A percentile compares a stretch with the other conserved stretches of the same genome.
Conservation (phyloP, 1,140 invertebrate genomes). For the Dryas iulia region DNA sequence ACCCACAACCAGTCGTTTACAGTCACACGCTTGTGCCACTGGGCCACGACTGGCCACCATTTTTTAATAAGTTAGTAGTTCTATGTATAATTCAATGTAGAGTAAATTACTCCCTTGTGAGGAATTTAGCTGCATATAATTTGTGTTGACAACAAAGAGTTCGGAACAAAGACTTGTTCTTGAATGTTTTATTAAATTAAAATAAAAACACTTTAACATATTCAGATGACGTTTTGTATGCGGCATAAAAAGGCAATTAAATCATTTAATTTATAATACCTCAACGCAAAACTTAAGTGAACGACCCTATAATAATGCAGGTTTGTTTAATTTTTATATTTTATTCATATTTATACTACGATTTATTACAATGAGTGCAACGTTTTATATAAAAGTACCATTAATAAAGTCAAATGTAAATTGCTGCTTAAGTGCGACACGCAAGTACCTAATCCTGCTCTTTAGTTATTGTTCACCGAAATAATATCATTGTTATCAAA, state of each 20-base stretch:
- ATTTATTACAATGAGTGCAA: neutral
- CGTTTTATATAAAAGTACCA: neutral
- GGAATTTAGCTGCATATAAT: neutral
- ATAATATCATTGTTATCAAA: too few species aligned
- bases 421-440: constrained; percentile 1
- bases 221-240: neutral
- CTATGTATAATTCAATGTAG: too few species aligned
- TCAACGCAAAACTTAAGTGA: constrained; percentile 6
- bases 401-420: neutral
- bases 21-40: too few species aligned
- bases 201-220: neutral
- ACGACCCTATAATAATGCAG: constrained; percentile 3
- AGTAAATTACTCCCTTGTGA: neutral
- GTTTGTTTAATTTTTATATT: constrained; percentile 3
- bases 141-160: neutral
- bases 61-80: too few species aligned
- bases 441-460: constrained; percentile 8
- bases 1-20: too few species aligned
- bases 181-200: neutral
- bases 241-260: neutral
- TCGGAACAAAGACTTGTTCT: neutral
- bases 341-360: neutral
- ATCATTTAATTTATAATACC: constrained; percentile 3
- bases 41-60: too few species aligned
- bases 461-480: constrained; percentile 6